phyloP scores from a whole-genome alignment of 2,888 invertebrate species.

The Drosophila mulleri region DNA sequence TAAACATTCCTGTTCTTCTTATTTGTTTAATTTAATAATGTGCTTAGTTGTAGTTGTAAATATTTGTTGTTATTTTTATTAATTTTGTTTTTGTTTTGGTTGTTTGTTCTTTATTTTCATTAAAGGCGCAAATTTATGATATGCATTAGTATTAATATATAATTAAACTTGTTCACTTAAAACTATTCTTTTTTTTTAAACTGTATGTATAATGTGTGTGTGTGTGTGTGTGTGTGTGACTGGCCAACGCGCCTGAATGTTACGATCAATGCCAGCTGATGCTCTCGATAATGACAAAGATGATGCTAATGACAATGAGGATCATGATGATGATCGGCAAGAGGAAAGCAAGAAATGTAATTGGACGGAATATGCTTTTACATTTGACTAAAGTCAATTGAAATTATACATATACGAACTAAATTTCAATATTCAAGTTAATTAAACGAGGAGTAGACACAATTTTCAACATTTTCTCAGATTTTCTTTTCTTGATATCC shows the following conservation, averaged over 20 bases:
- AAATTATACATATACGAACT: conserved; percentile 56
- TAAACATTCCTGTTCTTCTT: conserved; percentile 29
- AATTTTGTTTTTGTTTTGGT: conserved; percentile 40
- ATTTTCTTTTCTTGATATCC: neutral
- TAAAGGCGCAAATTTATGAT: conserved; percentile 85
- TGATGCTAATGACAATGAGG: conserved; percentile 10
- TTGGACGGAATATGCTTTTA: conserved; percentile 85
- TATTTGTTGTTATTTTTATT: conserved; percentile 49
- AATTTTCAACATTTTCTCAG: conserved; percentile 14
- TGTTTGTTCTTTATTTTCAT: conserved; percentile 52
- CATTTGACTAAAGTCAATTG: conserved; percentile 65
- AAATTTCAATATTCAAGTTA: conserved; percentile 23
- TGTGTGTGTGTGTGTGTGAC: conserved; percentile 13
- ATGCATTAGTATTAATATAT: conserved; percentile 83
- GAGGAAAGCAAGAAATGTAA: conserved; percentile 80
- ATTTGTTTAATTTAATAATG: conserved; percentile 33
- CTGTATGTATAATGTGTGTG: conserved; percentile 27
- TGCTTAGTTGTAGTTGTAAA: conserved; percentile 75
- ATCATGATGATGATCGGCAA: conserved; percentile 55
- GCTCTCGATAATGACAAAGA: neutral
- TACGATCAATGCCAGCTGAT: too few relatives aligned
- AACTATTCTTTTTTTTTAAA: conserved; percentile 36
- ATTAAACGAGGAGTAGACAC: conserved; percentile 6
- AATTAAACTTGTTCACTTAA: conserved; percentile 64
- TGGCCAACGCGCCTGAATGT: conserved; percentile 23